Base-by-base conservation (phyloP, 1,140 invertebrate genomes). In the Euwallacea similis region DNA sequence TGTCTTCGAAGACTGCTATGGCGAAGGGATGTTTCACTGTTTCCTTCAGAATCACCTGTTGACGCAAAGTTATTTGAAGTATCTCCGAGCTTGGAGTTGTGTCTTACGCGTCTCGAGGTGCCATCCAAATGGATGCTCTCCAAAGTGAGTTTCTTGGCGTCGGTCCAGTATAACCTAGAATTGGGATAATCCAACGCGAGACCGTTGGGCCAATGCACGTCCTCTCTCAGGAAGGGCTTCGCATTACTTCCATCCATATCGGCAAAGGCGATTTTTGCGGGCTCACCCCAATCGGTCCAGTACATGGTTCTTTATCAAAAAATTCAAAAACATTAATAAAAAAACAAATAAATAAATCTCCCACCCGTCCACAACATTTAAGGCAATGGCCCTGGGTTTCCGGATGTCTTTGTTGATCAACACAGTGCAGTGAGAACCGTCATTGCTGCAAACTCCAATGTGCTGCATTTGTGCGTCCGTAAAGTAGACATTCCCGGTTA, bases 111-210 rank as follows among this genome's bases (percentile, higher is more conserved):
- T 55, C 92, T 83, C 80, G 91, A 88, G 2, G 82, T 85, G 41
- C 93, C 93, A 79, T 94, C 88, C 7, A 95, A 82, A 13, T 86
- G 85, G 13, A 94, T 84, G 2, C 90, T 92, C 81, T 95, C 93
- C 2, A 96, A 88, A 65, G 84, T 88, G 50, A 84, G 85, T 7
- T 87, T 75, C 74, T 93, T 92, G 0, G 87, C 87, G 74, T 93
- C 92, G 0, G 95, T 89, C 86, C 94, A 94, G 74, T 93, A 91
- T 7, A 91, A 82, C 58, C 93, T 84, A 15, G 90, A 84, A 71
- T 91, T 94, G 13, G 92, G 89, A 77, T 90, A 89, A 81, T 99
- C 97, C 56, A 98, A 84, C 2, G 94, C 88, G 7, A 99, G 82
- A 2, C 94, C 94, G 80, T 94, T 96, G 0, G 97, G 95, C 91